These are phyloP conservation scores for Polydesmus complanatus DNA, from an alignment of 2,888 invertebrate species.

Conservation along the genomic window DNA sequence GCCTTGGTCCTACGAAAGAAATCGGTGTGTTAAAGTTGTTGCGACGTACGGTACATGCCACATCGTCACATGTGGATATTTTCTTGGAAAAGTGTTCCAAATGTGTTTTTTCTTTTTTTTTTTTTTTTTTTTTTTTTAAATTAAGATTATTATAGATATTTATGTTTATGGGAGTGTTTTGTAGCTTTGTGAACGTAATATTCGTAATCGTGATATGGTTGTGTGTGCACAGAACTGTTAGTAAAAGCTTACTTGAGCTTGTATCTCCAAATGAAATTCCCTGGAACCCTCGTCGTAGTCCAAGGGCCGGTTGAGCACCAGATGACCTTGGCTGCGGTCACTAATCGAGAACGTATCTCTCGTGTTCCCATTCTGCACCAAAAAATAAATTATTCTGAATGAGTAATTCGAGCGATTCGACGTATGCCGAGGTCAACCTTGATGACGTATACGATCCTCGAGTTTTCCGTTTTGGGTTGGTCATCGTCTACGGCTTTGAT, in stretches of 20 bases:
- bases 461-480: constrained; percentile 39
- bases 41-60: too few species aligned
- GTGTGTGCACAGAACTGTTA: background rate
- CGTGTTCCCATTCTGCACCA: constrained; percentile 25
- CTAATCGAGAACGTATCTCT: constrained; percentile 25
- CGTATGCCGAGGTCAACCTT: constrained; percentile 20
- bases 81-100: too few species aligned
- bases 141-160: background rate
- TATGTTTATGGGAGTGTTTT: background rate
- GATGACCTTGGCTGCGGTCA: constrained; percentile 26
- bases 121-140: too few species aligned
- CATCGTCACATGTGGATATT: too few species aligned
- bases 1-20: constrained; percentile 54
- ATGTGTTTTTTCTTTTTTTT: too few species aligned
- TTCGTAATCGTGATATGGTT: background rate
- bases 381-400: background rate
- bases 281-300: constrained; percentile 70
- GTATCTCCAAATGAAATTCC: constrained; percentile 54
- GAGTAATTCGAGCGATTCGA: background rate
- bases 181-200: background rate
- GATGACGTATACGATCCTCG: constrained; percentile 26
- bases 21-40: background rate
- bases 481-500: constrained; percentile 61
- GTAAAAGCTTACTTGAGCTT: constrained; percentile 55
- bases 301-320: constrained; percentile 56